A percentile compares a stretch with the other conserved stretches of the same genome.
Evolutionary conservation across 2,888 invertebrate species (phyloP).

Genomic region (Cerceris rybyensis): DNA sequence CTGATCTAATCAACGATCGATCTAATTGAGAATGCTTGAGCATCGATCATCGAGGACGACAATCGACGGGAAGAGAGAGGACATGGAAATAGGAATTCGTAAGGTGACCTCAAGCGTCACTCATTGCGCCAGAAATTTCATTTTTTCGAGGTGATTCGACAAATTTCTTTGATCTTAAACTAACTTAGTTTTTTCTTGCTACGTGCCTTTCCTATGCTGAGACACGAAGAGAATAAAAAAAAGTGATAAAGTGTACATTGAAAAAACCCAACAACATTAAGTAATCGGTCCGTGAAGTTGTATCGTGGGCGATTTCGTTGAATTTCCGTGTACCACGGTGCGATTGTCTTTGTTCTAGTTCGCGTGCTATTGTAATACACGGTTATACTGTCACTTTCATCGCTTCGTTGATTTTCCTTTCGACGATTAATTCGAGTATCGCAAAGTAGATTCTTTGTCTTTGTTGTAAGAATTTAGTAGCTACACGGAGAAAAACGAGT

Average conservation of each 20-base stretch:
- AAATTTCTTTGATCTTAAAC: neutral
- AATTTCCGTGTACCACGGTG: neutral
- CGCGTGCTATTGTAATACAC: too few species aligned
- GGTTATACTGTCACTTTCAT: too few species aligned
- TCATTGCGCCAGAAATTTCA: conserved; percentile 4
- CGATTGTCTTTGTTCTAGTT: neutral
- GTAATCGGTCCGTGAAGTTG: neutral
- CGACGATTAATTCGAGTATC: too few species aligned
- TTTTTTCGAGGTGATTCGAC: conserved; percentile 13
- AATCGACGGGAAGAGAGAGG: conserved; percentile 3
- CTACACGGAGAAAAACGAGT: too few species aligned
- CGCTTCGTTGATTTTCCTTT: too few species aligned
- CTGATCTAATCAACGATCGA: neutral
- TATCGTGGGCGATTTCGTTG: neutral
- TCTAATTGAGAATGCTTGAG: neutral
- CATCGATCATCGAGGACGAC: conserved; percentile 4
- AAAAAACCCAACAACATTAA: neutral
- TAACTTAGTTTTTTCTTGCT: too few species aligned
- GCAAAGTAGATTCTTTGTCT: too few species aligned
- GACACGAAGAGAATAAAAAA: neutral
- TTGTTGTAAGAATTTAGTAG: too few species aligned
- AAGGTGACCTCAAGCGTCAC: conserved; percentile 5
- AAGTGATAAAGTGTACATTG: neutral
- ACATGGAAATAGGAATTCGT: conserved; percentile 5
- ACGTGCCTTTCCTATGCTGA: neutral